phyloP scores from a whole-genome alignment of 2,113 vertebrate genomes.

The Xenotilapia longispinis region DNA sequence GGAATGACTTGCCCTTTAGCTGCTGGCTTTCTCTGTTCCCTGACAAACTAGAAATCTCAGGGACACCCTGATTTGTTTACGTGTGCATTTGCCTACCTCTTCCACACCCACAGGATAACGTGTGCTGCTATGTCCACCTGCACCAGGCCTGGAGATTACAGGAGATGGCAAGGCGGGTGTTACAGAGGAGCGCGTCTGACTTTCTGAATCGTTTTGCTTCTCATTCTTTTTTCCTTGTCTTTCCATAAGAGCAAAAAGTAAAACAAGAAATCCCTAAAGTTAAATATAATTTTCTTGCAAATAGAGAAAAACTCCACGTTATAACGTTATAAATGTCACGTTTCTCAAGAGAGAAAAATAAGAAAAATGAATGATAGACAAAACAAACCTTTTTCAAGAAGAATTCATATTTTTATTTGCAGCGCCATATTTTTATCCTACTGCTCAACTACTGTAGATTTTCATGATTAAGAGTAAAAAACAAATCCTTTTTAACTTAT shows the following conservation, averaged over 20 bases:
- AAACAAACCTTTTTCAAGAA: background rate
- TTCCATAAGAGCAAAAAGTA: background rate
- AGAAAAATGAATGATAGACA: fast-evolving
- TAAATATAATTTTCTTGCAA: background rate
- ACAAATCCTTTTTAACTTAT: background rate
- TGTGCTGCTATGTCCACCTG: background rate
- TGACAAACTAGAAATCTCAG: background rate
- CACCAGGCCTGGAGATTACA: background rate
- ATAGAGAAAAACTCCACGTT: background rate
- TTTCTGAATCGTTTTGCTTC: background rate
- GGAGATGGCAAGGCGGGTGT: background rate
- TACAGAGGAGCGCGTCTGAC: background rate
- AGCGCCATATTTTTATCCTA: fast-evolving
- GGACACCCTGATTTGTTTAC: background rate
- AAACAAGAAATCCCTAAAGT: background rate
- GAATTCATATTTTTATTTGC: background rate
- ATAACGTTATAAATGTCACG: background rate
- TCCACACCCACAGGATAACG: constrained; percentile 36
- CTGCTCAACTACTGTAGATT: background rate
- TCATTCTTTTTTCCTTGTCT: background rate
- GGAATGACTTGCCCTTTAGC: background rate
- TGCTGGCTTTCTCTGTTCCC: background rate
- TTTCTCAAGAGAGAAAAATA: background rate
- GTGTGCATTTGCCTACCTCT: constrained; percentile 65
- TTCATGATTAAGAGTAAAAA: background rate